These are phyloP conservation scores for Hirudo medicinalis DNA, from an alignment of 1,140 invertebrate species.

Conservation along the genomic window DNA sequence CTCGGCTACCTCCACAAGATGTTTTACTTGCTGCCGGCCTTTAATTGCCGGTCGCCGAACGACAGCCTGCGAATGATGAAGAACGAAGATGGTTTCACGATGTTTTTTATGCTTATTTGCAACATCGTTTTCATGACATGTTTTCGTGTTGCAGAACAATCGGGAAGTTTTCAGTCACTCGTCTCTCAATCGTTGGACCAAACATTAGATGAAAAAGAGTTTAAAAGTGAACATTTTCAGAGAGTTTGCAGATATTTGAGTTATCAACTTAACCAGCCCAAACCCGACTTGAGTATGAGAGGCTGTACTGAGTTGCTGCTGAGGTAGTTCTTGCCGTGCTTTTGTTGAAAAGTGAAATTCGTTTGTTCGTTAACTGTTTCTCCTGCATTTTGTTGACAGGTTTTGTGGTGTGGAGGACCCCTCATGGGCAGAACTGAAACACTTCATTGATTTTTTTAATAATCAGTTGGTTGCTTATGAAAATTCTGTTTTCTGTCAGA, in stretches of 20 bases:
- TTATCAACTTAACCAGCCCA: conserved; percentile 8
- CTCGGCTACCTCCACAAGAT: conserved; percentile 26
- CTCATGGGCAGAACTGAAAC: conserved; percentile 36
- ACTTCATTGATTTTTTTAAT: conserved; percentile 37
- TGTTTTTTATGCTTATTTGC: not conserved
- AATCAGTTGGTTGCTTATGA: conserved; percentile 34
- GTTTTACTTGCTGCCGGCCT: conserved; percentile 27
- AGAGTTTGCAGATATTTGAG: conserved; percentile 15
- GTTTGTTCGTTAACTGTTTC: conserved; percentile 5
- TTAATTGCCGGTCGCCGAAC: conserved; percentile 30
- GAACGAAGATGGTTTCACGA: not conserved
- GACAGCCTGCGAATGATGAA: conserved; percentile 28
- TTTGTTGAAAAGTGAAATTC: not conserved
- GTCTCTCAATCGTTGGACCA: conserved; percentile 21
- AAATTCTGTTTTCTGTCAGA: conserved; percentile 30
- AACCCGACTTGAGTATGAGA: not conserved
- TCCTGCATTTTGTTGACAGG: conserved; percentile 24
- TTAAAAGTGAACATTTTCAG: conserved; percentile 31
- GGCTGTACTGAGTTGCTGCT: conserved; percentile 23
- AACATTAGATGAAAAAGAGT: conserved; percentile 32
- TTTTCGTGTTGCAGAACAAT: not conserved
- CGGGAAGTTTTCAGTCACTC: too few species aligned
- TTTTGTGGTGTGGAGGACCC: conserved; percentile 35
- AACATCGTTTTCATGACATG: not conserved
- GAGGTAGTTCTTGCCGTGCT: too few species aligned